Evolutionary conservation across 2,888 invertebrate genomes (phyloP).

Genomic region (Netelia melanura): DNA sequence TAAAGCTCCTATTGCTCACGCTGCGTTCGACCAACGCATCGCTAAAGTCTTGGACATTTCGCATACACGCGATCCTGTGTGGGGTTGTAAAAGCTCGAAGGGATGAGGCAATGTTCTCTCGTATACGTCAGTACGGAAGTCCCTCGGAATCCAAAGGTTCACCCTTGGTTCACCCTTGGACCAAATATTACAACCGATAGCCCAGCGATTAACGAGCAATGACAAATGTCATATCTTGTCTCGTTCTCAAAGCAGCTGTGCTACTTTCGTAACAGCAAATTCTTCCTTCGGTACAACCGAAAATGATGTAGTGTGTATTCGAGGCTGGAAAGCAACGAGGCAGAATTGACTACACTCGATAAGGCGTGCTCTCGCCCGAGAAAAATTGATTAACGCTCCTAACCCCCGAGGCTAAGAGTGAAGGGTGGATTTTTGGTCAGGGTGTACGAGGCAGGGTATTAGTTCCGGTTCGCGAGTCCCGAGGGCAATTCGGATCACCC

Average conservation of each 20-base stretch:
- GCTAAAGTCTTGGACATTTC: conserved; percentile 52
- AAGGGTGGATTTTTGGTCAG: conserved; percentile 53
- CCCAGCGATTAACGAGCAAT: conserved; percentile 56
- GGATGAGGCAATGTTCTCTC: neutral
- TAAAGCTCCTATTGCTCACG: conserved; percentile 34
- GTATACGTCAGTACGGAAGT: neutral
- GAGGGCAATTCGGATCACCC: conserved; percentile 15
- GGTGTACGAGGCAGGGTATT: conserved; percentile 72
- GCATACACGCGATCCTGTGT: neutral
- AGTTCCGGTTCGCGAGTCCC: conserved; percentile 74
- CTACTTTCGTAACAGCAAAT: neutral
- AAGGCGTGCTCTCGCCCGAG: conserved; percentile 67
- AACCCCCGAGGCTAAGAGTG: conserved; percentile 68
- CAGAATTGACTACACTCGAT: conserved; percentile 59
- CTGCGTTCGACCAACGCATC: conserved; percentile 22
- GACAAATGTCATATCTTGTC: conserved; percentile 62
- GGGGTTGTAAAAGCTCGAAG: conserved; percentile 23
- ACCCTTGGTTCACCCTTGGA: neutral
- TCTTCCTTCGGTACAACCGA: neutral
- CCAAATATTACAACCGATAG: conserved; percentile 36
- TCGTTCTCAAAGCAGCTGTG: conserved; percentile 29
- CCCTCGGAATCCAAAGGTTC: neutral
- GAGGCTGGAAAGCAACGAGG: conserved; percentile 52
- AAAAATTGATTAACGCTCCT: conserved; percentile 80
- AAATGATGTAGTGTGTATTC: neutral